Base-by-base conservation (phyloP, 1,140 invertebrate species). In the Drosophila carrolli region DNA sequence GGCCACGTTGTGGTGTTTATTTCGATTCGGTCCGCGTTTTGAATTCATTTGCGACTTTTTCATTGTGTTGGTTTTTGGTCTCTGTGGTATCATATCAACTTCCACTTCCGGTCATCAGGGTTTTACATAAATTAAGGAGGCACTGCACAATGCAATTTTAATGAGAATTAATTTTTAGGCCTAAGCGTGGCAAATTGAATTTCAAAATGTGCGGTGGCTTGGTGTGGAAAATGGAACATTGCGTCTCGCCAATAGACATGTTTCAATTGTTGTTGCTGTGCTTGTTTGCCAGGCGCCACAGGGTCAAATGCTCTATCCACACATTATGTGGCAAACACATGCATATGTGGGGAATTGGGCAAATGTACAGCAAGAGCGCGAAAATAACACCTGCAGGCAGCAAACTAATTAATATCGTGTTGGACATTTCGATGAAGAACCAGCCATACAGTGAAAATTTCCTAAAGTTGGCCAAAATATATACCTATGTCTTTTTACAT, bases 331-430 rank as follows among this genome's bases (percentile, higher is more conserved):
- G 40, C 53, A 48, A 40, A n/a, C 40, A 41, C 29, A 29, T 32
- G 47, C 54, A 38, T 9, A 46, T 43, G 41, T 60, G 54, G 54
- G 44, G 56, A 58, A 44, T 81, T 70, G 29, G 68, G 58, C 61
- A 37, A 48, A 43, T 61, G 54, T 8, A 41, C 32, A 40, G 47
- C 55, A 51, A 51, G 47, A 72, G 70, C 82, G 61, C 66, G 78
- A 81, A 83, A 62, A 67, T 55, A 82, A 75, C 83, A 86, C 82
- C 83, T 88, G 83, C 71, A 62, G 75, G 61, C 72, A 44, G 48
- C 48, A 77, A 74, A 62, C 83, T 86, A 88, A 86, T 86, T 86
- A 88, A 88, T 79, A 82, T 88, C 59, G 46, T 66, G 76, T 59
- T 37, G 58, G 47, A 47, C 19, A 37, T 27, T 74, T 35, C 9